These are phyloP conservation scores for Synergus laeviventris DNA, from an alignment of 2,888 invertebrate genomes.

Conservation along the genomic window DNA sequence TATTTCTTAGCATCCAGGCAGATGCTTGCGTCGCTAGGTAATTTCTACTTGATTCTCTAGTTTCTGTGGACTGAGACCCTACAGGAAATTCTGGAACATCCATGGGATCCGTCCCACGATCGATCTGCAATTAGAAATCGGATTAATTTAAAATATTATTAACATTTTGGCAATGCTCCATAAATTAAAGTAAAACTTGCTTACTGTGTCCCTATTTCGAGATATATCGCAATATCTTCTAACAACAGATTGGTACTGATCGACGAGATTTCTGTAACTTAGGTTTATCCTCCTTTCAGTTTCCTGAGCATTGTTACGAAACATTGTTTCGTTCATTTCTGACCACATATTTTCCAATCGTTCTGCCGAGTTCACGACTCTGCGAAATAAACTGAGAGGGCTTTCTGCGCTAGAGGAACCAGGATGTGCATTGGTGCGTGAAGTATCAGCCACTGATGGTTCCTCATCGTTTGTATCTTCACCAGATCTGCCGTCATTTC, in stretches of 20 bases:
- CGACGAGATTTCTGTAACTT: constrained; percentile 77
- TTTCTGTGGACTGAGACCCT: constrained; percentile 37
- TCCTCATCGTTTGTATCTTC: constrained; percentile 57
- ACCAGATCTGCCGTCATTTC: constrained; percentile 46
- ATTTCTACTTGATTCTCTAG: constrained; percentile 40
- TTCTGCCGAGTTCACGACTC: constrained; percentile 44
- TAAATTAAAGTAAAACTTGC: constrained; percentile 41
- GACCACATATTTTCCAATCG: constrained; percentile 25
- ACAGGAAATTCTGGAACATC: constrained; percentile 77
- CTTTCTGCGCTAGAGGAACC: neutral
- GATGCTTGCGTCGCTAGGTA: constrained; percentile 49
- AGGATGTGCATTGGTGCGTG: constrained; percentile 15
- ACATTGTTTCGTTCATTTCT: neutral
- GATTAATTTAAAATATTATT: constrained; percentile 8
- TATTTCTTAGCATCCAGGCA: constrained; percentile 56
- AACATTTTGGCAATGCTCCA: constrained; percentile 14
- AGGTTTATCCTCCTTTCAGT: constrained; percentile 77
- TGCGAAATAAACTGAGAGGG: constrained; percentile 19
- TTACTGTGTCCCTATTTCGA: constrained; percentile 76
- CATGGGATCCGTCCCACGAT: constrained; percentile 85
- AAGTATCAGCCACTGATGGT: constrained; percentile 38
- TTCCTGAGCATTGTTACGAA: constrained; percentile 29
- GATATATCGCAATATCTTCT: constrained; percentile 77
- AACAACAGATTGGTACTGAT: constrained; percentile 77
- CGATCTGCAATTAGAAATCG: constrained; percentile 77